These are phyloP conservation scores for Agonopterix arenella DNA, from an alignment of 2,888 invertebrate genomes.

Conservation along the genomic window DNA sequence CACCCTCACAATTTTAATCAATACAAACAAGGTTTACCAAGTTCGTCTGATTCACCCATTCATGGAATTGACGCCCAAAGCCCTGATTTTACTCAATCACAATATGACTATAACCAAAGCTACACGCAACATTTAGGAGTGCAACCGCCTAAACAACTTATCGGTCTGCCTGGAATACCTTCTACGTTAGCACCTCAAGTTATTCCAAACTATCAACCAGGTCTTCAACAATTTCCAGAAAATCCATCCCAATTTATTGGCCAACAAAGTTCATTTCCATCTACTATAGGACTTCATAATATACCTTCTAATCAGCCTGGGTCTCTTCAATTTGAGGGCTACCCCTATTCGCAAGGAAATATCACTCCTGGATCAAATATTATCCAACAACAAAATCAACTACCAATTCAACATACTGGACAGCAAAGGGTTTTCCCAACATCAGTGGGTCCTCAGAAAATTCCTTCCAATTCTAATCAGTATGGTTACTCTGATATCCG, in stretches of 20 bases:
- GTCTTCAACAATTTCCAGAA: no score
- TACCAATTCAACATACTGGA: not conserved
- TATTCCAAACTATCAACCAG: not conserved
- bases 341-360: not conserved
- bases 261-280: not conserved
- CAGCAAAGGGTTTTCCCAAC: not conserved
- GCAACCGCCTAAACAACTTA: constrained; percentile 3
- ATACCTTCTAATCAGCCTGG: not conserved
- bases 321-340: not conserved
- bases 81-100: constrained; percentile 1
- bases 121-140: constrained; percentile 6
- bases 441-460: not conserved
- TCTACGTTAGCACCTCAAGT: not conserved
- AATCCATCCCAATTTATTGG: not conserved
- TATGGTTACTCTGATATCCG: not conserved
- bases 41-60: constrained; percentile 6
- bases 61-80: constrained; percentile 1
- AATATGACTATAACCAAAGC: not conserved
- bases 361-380: not conserved
- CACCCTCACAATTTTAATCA: not conserved
- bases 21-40: constrained; percentile 5
- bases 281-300: not conserved
- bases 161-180: not conserved
- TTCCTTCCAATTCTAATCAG: not conserved
- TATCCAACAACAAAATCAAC: not conserved